phyloP scores from a whole-genome alignment of 1,140 invertebrate genomes.

The Pogonognathellus flavescens region DNA sequence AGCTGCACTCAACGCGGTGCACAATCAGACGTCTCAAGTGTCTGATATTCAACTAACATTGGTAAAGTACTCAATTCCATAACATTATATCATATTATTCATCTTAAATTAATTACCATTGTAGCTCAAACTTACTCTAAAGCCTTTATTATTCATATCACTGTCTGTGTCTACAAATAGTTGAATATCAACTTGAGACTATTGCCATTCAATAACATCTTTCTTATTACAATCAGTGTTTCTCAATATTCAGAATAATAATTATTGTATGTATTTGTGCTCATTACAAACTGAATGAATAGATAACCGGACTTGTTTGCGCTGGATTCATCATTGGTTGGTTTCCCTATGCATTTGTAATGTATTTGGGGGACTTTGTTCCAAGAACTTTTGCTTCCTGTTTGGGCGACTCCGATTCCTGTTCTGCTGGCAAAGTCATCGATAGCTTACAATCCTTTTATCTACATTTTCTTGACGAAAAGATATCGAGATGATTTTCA shows the following conservation, averaged over 20 bases:
- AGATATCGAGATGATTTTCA: conserved; percentile 58
- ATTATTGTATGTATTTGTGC: too few relatives aligned
- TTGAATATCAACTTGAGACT: too few relatives aligned
- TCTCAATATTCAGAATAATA: too few relatives aligned
- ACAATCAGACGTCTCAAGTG: conserved; percentile 46
- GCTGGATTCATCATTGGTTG: neutral
- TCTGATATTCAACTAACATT: conserved; percentile 54
- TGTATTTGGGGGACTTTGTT: neutral
- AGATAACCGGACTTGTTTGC: conserved; percentile 11
- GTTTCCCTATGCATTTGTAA: neutral
- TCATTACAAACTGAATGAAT: too few relatives aligned
- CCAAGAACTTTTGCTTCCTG: neutral
- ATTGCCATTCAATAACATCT: too few relatives aligned
- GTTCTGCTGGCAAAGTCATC: conserved; percentile 71
- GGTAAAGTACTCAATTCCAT: conserved; percentile 17
- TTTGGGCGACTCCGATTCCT: neutral
- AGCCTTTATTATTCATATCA: too few relatives aligned
- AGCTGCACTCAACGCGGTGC: neutral
- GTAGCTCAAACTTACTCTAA: too few relatives aligned
- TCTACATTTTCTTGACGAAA: conserved; percentile 69
- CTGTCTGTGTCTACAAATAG: too few relatives aligned
- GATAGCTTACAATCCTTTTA: conserved; percentile 71
- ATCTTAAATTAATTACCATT: neutral
- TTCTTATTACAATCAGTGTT: too few relatives aligned
- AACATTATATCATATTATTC: neutral